Conservation (phyloP, 2,888 invertebrate genomes). For the Stenichneumon culpator region DNA sequence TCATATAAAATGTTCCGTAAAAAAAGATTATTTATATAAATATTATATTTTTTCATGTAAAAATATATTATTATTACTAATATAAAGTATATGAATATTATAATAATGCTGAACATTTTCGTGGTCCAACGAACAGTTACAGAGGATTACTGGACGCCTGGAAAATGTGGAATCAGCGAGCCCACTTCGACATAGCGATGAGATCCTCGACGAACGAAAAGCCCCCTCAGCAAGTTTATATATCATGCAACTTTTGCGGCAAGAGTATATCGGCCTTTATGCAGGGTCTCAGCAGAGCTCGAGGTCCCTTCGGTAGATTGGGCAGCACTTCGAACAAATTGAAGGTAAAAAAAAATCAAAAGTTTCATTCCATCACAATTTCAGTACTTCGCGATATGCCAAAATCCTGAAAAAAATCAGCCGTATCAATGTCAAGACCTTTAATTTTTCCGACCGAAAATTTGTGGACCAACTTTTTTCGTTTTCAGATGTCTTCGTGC, state of each 20-base stretch:
- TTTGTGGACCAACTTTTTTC: neutral
- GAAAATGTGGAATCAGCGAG: conserved; percentile 96
- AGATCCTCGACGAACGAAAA: conserved; percentile 87
- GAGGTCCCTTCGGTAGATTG: conserved; percentile 87
- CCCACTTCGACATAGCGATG: conserved; percentile 94
- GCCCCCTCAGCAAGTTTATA: conserved; percentile 89
- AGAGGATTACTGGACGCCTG: conserved; percentile 94
- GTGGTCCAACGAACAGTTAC: conserved; percentile 87
- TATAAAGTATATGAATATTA: no score
- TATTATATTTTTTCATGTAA: no score
- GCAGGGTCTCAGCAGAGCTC: conserved; percentile 89
- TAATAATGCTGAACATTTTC: neutral
- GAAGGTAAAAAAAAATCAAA: conserved; percentile 86
- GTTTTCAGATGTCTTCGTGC: conserved; percentile 92
- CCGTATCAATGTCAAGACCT: no score
- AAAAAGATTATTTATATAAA: no score
- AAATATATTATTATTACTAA: no score
- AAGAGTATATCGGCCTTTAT: conserved; percentile 94
- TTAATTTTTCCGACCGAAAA: neutral
- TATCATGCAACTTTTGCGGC: conserved; percentile 98
- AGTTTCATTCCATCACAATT: no score
- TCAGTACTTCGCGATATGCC: no score
- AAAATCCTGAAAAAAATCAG: no score
- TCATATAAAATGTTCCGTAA: no score
- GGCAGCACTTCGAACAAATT: conserved; percentile 90